Base-by-base conservation (phyloP, 1,140 invertebrate genomes). In the Gryon sp. region DNA sequence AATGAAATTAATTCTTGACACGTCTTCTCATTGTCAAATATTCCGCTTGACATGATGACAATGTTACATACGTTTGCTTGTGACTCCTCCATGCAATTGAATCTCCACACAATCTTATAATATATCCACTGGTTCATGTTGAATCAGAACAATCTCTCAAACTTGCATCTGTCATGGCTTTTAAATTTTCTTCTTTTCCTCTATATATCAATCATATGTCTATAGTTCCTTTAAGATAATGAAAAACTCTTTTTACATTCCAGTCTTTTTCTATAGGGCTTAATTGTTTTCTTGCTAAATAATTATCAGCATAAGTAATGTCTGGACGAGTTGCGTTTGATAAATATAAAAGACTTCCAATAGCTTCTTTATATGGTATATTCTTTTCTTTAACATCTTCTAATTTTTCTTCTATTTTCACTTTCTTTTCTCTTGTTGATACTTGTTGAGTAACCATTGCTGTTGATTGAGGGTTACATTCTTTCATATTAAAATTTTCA, bases 311-410 rank as follows among this genome's bases (percentile, higher is more conserved):
- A 80, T 69, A 87, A 7, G 77, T 16, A 8, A 89, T 87, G 52
- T 89, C 84, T 7, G 87, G 87, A 63, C 85, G 60, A 6, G 85
- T 85, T 22, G 52, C 73, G 11, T 77, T 43, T 0, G 83, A 9
- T 5, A 34, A 12, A 34, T 34, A 34, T 12, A 34, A 12, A 1
- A 34, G 6, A 34, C 32, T 34, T 5, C 32, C 32, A 11, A 88
- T 79, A 2, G 76, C 55, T 69, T 83, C 78, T 65, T 74, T 53
- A 57, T 78, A 86, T 22, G 70, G 74, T 6, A 78, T 16, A 7
- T 57, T 55, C 2, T 2, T 14, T n/a, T n/a, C n/a, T n/a, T n/a
- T n/a, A 4, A 18, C 8, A n/a, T 40, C 7, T 19, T 40, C 16
- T 40, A 1, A 2, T 1, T 3, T 40, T 19, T 40, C n/a, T n/a